Evolutionary conservation across 2,113 vertebrate genomes (phyloP), one percentile per base, ranked within the genome.

Genomic region (Saimiri boliviensis): DNA sequence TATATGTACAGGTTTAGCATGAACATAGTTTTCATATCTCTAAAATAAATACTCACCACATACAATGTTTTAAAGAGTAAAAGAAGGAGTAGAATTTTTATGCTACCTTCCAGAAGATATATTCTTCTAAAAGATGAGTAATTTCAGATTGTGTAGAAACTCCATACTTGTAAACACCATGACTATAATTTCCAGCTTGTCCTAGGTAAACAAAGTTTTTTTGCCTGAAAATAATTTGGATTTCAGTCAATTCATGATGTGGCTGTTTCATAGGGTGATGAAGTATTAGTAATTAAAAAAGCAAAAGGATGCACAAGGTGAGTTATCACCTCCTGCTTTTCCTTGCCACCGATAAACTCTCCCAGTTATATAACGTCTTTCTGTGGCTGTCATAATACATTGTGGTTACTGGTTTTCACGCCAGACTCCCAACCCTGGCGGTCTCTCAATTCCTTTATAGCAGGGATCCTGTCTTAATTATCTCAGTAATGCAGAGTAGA

Each of bases 181-280:
- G 27, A 52, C 35, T 73, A 40, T 84, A 49, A 68, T 95, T 95
- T 96, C 60, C 8, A 47, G 86, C 47, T 92, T 86, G 30, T 71
- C 13, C 5, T 42, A 60, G 17, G 8, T 77, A 66, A 80, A 70
- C 16, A 87, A 27, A 56, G 35, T n/a, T 11, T 56, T 94, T 96
- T 49, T 80, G 60, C 77, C 60, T 97, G 80, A 93, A 82, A 93
- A 84, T 87, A 56, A 89, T 54, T 91, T 95, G 81, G 95, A 84
- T 79, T 96, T 89, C 52, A 68, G 23, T 74, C 27, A 63, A 9
- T 92, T 95, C 30, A 79, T 82, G 82, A 35, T 82, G 79, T 70
- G 42, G 21, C 37, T 88, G 52, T 40, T 83, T 90, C 49, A 74
- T 74, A 76, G 47, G 45, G 30, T 25, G 25, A 68, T 82, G 89